Evolutionary conservation across 2,113 vertebrate genomes (phyloP).

Genomic region (Muscicapa adusta): DNA sequence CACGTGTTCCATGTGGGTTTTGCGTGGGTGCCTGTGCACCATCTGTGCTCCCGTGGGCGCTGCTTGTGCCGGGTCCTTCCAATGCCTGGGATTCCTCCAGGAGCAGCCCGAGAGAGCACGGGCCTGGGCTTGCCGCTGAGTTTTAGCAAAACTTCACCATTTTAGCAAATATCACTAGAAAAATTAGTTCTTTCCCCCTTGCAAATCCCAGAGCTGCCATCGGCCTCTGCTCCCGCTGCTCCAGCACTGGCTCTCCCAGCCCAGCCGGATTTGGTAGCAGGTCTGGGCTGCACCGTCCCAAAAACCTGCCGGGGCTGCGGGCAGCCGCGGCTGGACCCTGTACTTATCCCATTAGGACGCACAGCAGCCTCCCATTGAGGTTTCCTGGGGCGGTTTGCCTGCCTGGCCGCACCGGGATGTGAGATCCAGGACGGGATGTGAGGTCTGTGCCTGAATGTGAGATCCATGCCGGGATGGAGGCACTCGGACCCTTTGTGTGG

Average conservation of each 20-base stretch:
- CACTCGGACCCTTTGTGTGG: neutral
- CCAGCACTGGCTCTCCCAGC: neutral
- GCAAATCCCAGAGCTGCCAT: neutral
- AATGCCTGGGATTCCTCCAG: neutral
- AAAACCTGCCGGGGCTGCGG: constrained; percentile 33
- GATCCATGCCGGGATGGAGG: neutral
- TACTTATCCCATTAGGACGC: constrained; percentile 72
- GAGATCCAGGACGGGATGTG: neutral
- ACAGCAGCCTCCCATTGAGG: constrained; percentile 54
- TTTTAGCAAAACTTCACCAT: neutral
- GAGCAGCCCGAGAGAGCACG: neutral
- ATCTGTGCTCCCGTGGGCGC: neutral
- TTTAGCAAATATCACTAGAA: neutral
- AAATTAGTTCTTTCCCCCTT: neutral
- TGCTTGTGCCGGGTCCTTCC: neutral
- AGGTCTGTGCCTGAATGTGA: neutral
- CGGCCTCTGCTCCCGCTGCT: neutral
- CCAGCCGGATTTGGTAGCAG: neutral
- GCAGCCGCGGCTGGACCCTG: constrained; percentile 15
- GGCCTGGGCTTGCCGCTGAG: neutral
- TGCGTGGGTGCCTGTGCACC: neutral
- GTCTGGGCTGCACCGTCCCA: neutral
- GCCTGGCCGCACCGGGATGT: neutral
- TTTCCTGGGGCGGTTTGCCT: constrained; percentile 68
- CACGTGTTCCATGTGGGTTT: neutral